Base-by-base conservation (phyloP, 2,888 invertebrate species). In the Melieria picta region DNA sequence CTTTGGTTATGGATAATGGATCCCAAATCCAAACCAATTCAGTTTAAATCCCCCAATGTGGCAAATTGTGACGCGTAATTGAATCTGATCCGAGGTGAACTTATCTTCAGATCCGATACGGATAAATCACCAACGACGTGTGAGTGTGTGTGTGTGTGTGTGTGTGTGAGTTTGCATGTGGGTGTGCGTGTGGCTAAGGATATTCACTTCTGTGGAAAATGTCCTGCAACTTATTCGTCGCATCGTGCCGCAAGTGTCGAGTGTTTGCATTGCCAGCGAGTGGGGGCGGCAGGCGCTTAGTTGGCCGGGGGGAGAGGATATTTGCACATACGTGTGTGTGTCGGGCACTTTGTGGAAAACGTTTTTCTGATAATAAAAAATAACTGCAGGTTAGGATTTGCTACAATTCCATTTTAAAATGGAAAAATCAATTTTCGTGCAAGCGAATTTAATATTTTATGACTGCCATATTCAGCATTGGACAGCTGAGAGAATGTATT, bases 381-480 rank as follows among this genome's bases (percentile, higher is more conserved):
- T 71, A 73, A 58, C 71, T 68, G 47, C 47, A 65, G 71, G 70
- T 65, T 5, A 67, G 71, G 71, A 73, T 65, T 71, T 71, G n/a
- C 43, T 0, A 56, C 56, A n/a, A 56, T 55, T 9, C 9, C 50
- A 50, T 50, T 50, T 50, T 50, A 50, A 10, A 10, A 50, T 11
- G 2, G 2, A 10, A 50, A 50, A 9, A 50, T 10, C 50, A 11
- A 50, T 10, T 50, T 50, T 50, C 11, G 30, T 50, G 55, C 30
- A 30, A 30, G 30, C 30, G 30, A 30, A 30, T 30, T 30, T 30
- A 30, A 30, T 30, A 30, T 30, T 30, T 2, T 30, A 30, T 30
- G 30, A 30, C 30, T 30, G 30, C 3, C 30, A 3, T 30, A 30
- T 30, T 30, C 30, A 30, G 30, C 30, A 30, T 30, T 30, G 3